Percentiles rank a stretch among this genome's conserved stretches.
These are phyloP conservation scores for Amorpha juglandis DNA, from an alignment of 2,888 invertebrate species.

Conservation along the genomic window DNA sequence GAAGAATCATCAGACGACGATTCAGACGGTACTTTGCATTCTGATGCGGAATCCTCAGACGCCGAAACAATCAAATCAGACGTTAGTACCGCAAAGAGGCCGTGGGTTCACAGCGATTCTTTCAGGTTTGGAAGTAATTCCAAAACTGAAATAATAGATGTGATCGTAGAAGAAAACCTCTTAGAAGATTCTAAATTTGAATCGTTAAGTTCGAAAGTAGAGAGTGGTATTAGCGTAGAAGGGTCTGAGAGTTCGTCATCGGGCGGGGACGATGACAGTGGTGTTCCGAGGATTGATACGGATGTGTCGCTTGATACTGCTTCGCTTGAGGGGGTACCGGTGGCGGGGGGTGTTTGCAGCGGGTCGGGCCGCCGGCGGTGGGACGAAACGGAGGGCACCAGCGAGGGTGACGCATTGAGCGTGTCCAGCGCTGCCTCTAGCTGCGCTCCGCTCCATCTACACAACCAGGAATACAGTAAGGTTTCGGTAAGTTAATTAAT, in stretches of 20 bases:
- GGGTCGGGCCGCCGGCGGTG: conserved; percentile 80
- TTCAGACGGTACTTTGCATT: conserved; percentile 71
- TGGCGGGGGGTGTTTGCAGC: conserved; percentile 80
- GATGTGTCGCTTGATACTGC: conserved; percentile 72
- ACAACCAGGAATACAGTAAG: conserved; percentile 77
- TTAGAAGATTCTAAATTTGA: conserved; percentile 56
- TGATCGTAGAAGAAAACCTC: conserved; percentile 59
- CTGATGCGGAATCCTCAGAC: conserved; percentile 74
- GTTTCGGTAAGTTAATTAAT: conserved; percentile 68
- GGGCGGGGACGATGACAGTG: conserved; percentile 69
- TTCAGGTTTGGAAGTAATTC: conserved; percentile 67
- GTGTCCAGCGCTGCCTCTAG: conserved; percentile 78
- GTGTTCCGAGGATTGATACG: conserved; percentile 69
- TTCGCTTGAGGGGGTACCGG: conserved; percentile 81
- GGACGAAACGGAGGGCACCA: conserved; percentile 76
- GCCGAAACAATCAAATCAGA: conserved; percentile 76
- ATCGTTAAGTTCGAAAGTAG: conserved; percentile 64
- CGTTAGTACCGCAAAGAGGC: conserved; percentile 68
- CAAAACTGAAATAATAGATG: conserved; percentile 56
- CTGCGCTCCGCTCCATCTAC: conserved; percentile 74
- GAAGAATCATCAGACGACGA: conserved; percentile 74
- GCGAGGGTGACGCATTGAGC: conserved; percentile 79
- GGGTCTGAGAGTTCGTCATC: conserved; percentile 71
- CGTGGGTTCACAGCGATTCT: conserved; percentile 78
- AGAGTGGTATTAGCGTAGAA: conserved; percentile 72